Base-by-base conservation (phyloP, 2,888 invertebrate species). In the Pyrgus malvae region DNA sequence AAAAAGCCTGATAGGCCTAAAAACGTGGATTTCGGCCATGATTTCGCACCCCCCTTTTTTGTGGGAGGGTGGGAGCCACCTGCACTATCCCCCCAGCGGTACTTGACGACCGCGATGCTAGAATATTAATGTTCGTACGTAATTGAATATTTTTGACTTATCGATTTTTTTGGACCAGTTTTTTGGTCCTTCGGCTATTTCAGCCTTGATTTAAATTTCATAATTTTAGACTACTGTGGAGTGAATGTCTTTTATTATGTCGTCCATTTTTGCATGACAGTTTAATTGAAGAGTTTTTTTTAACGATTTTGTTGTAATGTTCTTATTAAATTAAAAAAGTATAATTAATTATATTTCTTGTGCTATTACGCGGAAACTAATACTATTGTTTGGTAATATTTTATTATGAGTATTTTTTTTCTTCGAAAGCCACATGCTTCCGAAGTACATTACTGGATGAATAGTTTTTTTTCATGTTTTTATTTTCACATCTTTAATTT, bases 1-100 rank as follows among this genome's bases (percentile, higher is more conserved):
- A 84, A 87, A 87, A 87, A 83, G 80, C 74, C 74, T 69, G 71
- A 82, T 82, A 86, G 87, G 87, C 88, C 87, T 86, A 87, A 88
- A 89, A 89, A 88, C 82, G 82, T 71, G 78, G 65, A 78, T 83
- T 83, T 81, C 77, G 66, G 72, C 74, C 74, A 76, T 76, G 76
- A 74, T 70, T 70, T 75, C 68, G 59, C 67, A 62, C 60, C 67
- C 68, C 65, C 72, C 68, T 63, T 58, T n/a, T 62, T 57, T 56
- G 51, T 56, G 44, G 55, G 53, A 49, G 64, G 65, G 58, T 46
- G 65, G 67, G 66, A 60, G 25, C 56, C 63, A 67, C 70, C 73
- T 70, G 77, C 76, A 85, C 85, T 85, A 86, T 84, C 75, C 79
- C 70, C 72, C 74, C 66, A 64, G 65, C 73, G 77, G 68, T 80